A percentile compares a stretch with the other conserved stretches of the same genome.
These are phyloP conservation scores for Sitta europaea DNA, from an alignment of 2,113 vertebrate genomes.

Conservation along the genomic window DNA sequence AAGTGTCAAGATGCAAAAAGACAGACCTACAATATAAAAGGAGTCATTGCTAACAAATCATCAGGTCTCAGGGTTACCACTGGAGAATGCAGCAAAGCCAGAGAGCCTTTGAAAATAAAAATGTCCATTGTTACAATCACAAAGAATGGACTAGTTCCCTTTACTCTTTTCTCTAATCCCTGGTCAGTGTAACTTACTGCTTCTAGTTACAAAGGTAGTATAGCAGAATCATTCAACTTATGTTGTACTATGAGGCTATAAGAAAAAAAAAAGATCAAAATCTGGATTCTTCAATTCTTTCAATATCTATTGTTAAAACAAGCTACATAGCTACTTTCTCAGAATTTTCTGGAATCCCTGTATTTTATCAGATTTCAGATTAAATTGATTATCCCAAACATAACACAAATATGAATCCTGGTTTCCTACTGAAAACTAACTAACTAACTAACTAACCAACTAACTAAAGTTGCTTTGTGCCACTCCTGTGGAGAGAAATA, in stretches of 20 bases:
- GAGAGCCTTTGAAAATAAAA: neutral
- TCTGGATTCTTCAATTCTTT: neutral
- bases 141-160: conserved; percentile 4
- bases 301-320: neutral
- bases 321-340: neutral
- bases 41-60: neutral
- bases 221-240: neutral
- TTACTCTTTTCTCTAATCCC: neutral
- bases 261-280: neutral
- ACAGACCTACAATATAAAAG: neutral
- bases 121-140: neutral
- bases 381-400: neutral
- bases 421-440: neutral
- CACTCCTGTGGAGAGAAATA: neutral
- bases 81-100: neutral
- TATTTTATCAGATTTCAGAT: neutral
- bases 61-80: neutral
- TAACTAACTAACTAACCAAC: neutral
- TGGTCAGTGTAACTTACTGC: neutral
- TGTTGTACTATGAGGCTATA: neutral
- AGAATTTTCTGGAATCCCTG: neutral
- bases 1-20: neutral
- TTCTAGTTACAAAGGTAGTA: neutral
- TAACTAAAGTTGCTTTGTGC: neutral
- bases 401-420: neutral